Conservation (phyloP, 2,888 invertebrate genomes). For the Aleiodes leptofemur region DNA sequence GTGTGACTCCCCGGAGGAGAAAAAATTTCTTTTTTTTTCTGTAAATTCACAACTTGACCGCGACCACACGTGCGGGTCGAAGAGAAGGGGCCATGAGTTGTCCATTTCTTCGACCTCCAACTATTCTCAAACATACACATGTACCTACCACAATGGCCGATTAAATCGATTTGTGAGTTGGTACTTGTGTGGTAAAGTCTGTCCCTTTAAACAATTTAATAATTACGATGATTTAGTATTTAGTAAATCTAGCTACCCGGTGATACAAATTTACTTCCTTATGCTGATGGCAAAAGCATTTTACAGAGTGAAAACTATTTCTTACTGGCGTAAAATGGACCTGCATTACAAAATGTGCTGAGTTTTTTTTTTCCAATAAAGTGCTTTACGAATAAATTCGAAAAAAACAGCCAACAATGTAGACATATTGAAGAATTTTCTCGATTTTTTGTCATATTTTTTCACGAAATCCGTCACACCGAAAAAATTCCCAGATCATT, state of each 20-base stretch:
- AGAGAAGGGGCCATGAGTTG: slow-evolving; percentile 28
- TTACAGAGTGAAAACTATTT: too few relatives aligned
- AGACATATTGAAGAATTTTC: too few relatives aligned
- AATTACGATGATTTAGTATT: slow-evolving; percentile 38
- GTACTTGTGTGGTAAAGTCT: slow-evolving; percentile 9
- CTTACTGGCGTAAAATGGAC: too few relatives aligned
- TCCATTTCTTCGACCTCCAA: slow-evolving; percentile 27
- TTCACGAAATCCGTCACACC: too few relatives aligned
- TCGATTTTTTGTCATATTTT: too few relatives aligned
- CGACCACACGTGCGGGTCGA: slow-evolving; percentile 46
- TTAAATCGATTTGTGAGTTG: slow-evolving; percentile 5
- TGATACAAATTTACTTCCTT: not conserved
- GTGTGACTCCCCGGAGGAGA: slow-evolving; percentile 33
- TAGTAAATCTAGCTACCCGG: slow-evolving; percentile 25
- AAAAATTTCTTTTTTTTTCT: slow-evolving; percentile 19
- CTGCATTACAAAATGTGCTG: too few relatives aligned
- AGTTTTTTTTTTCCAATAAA: too few relatives aligned
- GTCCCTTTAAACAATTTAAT: slow-evolving; percentile 24
- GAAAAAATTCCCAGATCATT: too few relatives aligned
- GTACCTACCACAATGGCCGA: not conserved
- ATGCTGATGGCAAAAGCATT: too few relatives aligned
- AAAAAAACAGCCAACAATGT: too few relatives aligned
- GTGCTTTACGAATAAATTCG: too few relatives aligned
- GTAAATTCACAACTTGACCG: slow-evolving; percentile 35
- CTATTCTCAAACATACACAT: slow-evolving; percentile 31